Base-by-base conservation (phyloP, 2,888 invertebrate species). In the Helobdella robusta region DNA sequence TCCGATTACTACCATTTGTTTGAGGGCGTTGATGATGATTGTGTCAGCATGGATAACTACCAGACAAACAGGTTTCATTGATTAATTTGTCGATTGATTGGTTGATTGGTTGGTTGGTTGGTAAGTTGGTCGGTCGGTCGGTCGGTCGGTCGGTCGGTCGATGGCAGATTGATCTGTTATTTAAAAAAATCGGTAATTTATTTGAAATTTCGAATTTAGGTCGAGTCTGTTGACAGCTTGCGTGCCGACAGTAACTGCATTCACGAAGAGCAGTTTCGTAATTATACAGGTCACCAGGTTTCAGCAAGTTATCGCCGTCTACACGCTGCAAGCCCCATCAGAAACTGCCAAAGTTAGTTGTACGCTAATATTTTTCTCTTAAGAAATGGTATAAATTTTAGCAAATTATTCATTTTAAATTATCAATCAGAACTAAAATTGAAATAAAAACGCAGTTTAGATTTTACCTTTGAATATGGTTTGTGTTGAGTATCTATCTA, bases 291-390 rank as follows among this genome's bases (percentile, higher is more conserved):
- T 82, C 54, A 81, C 80, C 59, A 72, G 81, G 32, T 82, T 81
- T 70, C 82, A 82, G 67, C 82, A 82, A 69, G 79, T 82, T 28
- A 79, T 82, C 59, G 80, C 79, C 15, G 80, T 82, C 40, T 81
- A 78, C 71, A 81, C 82, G 0, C 73, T 82, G 20, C 82, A 82
- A 71, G 79, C 81, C 0, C 72, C 76, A 0, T 76, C 74, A 61
- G 81, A 81, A 65, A 68, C 73, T 1, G 75, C 76, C n/a, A 82
- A 82, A 77, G 82, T 82, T 72, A 64, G 70, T 36, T 18, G 11
- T 1, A 1, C 6, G n/a, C n/a, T 40, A 15, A 40, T 40, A 15
- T 15, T 15, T n/a, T n/a, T n/a, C n/a, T n/a, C n/a, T n/a, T n/a
- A n/a, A n/a, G n/a, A n/a, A n/a, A n/a, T n/a, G n/a, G n/a, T n/a